These are phyloP conservation scores for Phasia obesa DNA, from an alignment of 2,888 invertebrate species.

Conservation along the genomic window DNA sequence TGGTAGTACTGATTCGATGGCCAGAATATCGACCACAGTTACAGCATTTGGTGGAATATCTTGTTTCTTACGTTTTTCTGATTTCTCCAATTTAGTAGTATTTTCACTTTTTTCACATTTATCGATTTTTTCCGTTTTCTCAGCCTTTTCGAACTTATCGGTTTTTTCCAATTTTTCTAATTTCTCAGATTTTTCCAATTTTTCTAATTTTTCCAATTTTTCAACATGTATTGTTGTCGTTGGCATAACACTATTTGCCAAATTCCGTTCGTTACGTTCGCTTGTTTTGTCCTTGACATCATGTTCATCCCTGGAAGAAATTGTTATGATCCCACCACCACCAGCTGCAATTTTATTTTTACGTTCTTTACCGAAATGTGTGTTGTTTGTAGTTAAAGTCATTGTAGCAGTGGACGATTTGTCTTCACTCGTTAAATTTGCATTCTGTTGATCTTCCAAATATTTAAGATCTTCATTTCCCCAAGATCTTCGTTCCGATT, in stretches of 20 bases:
- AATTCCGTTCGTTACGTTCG: slow-evolving; percentile 69
- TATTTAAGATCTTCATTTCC: slow-evolving; percentile 86
- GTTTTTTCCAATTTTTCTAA: slow-evolving; percentile 44
- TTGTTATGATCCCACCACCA: neutral
- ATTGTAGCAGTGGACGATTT: slow-evolving; percentile 47
- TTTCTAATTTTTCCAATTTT: slow-evolving; percentile 42
- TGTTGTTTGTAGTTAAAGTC: slow-evolving; percentile 29
- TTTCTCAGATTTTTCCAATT: slow-evolving; percentile 33
- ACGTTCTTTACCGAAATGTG: slow-evolving; percentile 52
- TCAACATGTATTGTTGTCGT: slow-evolving; percentile 30
- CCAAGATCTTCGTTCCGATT: slow-evolving; percentile 86
- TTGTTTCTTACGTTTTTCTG: slow-evolving; percentile 61
- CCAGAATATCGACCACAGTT: slow-evolving; percentile 71
- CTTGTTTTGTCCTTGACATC: slow-evolving; percentile 69
- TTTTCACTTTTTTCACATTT: slow-evolving; percentile 64
- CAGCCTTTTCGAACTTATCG: slow-evolving; percentile 61
- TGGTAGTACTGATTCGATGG: slow-evolving; percentile 78
- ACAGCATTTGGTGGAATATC: slow-evolving; percentile 65
- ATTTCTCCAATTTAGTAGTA: slow-evolving; percentile 72
- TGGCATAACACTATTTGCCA: slow-evolving; percentile 34
- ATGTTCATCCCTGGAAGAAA: slow-evolving; percentile 56
- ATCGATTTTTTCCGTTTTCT: slow-evolving; percentile 49
- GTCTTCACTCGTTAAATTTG: slow-evolving; percentile 74
- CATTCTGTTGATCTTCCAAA: slow-evolving; percentile 76
- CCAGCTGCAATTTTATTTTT: slow-evolving; percentile 43